Evolutionary conservation across 2,888 invertebrate species (phyloP), one percentile per base, ranked within the genome.

Genomic region (Netelia virgata): DNA sequence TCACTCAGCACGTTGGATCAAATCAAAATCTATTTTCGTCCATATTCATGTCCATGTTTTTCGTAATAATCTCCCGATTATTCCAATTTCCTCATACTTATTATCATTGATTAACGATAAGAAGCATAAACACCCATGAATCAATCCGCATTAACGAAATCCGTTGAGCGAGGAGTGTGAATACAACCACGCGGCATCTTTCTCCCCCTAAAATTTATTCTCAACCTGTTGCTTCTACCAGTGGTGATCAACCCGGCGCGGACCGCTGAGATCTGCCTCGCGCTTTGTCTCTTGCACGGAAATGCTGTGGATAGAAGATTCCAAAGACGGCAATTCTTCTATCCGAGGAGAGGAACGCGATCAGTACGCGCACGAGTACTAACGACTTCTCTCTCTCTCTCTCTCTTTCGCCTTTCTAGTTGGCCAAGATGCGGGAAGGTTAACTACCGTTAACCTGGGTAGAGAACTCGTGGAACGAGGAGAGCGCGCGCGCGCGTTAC

Each of bases 1-100:
- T 95, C 97, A 96, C 95, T 95, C 89, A 94, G 93, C 94, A 95
- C 92, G 92, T 90, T 89, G 88, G 87, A 90, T 87, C 86, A 36
- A 41, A 73, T 23, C 50, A 36, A 53, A 57, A 66, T 68, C 9
- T 36, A 61, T 68, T 3, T 20, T 66, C 9, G 16, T 18, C 23
- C 57, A 61, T 69, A 68, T 69, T 50, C n/a, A n/a, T 50, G 50
- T 80, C 28, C 64, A 66, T 72, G 82, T 20, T 14, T 11, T 47
- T 14, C 47, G 3, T 36, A 0, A 5, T 6, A 36, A 36, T 36
- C 6, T 36, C 28, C 5, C 36, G 6, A 36, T 36, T 36, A 36
- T 6, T 36, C 36, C 5, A 3, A 14, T 53, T 16, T 18, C 18
- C 57, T 57, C 5, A 20, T 57, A n/a, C 57, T 18, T 57, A 57